These are phyloP conservation scores for Tryphoninae sp. DNA, from an alignment of 2,888 invertebrate species.

Conservation along the genomic window DNA sequence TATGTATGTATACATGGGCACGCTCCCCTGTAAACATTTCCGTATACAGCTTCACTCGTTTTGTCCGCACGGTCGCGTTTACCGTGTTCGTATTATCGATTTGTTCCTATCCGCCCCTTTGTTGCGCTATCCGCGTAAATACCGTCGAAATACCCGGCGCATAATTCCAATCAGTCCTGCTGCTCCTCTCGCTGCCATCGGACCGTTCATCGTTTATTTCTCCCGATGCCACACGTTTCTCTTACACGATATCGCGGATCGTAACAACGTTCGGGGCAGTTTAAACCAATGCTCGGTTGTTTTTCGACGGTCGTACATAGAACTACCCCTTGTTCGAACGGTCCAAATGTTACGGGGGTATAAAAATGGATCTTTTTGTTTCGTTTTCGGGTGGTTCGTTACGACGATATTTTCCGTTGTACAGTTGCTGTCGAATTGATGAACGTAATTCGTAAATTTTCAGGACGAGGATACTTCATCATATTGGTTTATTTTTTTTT, in stretches of 20 bases:
- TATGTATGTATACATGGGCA: constrained; percentile 1
- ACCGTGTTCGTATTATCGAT: constrained; percentile 63
- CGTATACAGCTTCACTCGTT: constrained; percentile 19
- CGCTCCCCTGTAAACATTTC: constrained; percentile 26
- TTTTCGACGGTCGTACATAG: too few species aligned
- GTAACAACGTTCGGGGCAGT: too few species aligned
- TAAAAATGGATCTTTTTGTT: too few species aligned
- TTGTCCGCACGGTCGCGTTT: constrained; percentile 27
- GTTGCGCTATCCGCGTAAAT: constrained; percentile 49
- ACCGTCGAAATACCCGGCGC: constrained; percentile 62
- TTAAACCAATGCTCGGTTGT: too few species aligned
- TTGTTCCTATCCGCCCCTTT: constrained; percentile 50
- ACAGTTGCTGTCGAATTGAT: too few species aligned
- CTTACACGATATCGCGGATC: too few species aligned
- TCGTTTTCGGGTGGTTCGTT: too few species aligned
- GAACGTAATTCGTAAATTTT: not conserved
- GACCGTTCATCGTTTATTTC: constrained; percentile 15
- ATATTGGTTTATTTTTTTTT: constrained; percentile 12
- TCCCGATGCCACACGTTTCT: constrained; percentile 12
- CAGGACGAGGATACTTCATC: constrained; percentile 5
- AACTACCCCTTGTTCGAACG: too few species aligned
- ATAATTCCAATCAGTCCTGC: constrained; percentile 61
- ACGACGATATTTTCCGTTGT: too few species aligned
- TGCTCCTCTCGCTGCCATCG: constrained; percentile 24
- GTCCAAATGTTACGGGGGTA: too few species aligned